Conservation (phyloP, 2,888 invertebrate genomes). For the Herminia tarsipennalis region DNA sequence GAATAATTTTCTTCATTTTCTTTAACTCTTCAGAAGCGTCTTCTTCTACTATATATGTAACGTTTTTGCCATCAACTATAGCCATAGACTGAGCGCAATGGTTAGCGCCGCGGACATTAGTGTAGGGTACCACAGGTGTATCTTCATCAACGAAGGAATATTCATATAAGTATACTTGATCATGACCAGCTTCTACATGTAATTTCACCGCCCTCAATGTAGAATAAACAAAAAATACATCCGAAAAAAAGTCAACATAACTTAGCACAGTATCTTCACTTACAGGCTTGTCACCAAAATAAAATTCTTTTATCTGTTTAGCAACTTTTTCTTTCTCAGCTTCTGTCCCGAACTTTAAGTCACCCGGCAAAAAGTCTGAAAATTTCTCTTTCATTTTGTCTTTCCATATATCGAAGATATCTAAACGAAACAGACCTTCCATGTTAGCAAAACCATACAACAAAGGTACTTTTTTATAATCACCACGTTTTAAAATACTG, state of each 20-base stretch:
- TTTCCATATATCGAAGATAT: conserved; percentile 17
- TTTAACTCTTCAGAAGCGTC: conserved; percentile 24
- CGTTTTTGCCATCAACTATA: conserved; percentile 15
- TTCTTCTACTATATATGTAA: not conserved
- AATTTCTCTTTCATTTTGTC: conserved; percentile 2
- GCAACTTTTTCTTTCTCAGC: not conserved
- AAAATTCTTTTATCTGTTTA: not conserved
- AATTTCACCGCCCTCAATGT: conserved; percentile 46
- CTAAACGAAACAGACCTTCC: conserved; percentile 46
- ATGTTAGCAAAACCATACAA: conserved; percentile 57
- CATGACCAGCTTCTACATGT: conserved; percentile 52
- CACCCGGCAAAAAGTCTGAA: conserved; percentile 3
- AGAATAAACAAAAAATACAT: conserved; percentile 59
- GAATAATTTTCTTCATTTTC: conserved; percentile 35
- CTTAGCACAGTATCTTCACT: too few species aligned
- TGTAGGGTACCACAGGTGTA: conserved; percentile 40
- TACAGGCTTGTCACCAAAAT: not conserved
- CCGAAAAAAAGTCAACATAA: too few species aligned
- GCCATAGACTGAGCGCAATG: too few species aligned
- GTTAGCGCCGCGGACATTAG: conserved; percentile 46
- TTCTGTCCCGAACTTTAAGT: conserved; percentile 1
- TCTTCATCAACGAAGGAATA: conserved; percentile 54
- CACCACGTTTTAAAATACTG: conserved; percentile 50
- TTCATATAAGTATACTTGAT: conserved; percentile 59
- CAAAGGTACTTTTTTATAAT: conserved; percentile 53